phyloP scores from a whole-genome alignment of 1,140 invertebrate species.

The Camponotus vicinus region DNA sequence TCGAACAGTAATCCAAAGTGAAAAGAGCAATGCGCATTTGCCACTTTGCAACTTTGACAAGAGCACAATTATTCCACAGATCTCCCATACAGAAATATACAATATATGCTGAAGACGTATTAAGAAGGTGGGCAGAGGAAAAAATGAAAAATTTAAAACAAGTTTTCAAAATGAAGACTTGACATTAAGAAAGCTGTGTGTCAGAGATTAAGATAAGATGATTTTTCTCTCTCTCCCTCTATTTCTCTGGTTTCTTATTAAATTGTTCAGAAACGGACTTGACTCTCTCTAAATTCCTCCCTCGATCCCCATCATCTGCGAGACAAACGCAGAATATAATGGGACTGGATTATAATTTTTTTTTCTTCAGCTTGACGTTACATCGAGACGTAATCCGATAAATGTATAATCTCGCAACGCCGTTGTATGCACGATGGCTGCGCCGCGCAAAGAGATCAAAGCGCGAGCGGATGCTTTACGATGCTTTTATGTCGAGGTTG shows the following conservation, averaged over 20 bases:
- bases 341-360: slow-evolving; percentile 1
- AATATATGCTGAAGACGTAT: background rate
- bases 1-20: background rate
- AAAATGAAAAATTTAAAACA: background rate
- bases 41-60: background rate
- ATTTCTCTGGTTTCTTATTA: background rate
- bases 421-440: slow-evolving; percentile 25
- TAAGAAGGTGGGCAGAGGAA: background rate
- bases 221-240: background rate
- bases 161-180: background rate
- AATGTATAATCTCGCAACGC: slow-evolving; percentile 44
- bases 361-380: slow-evolving; percentile 20
- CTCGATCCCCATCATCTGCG: background rate
- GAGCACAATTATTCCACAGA: background rate
- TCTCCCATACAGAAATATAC: background rate
- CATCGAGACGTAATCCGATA: slow-evolving; percentile 44
- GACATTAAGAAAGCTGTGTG: background rate
- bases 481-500: slow-evolving; percentile 47
- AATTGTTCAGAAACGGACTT: background rate
- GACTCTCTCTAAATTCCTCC: background rate
- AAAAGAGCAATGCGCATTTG: background rate
- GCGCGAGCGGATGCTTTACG: slow-evolving; percentile 24
- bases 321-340: background rate
- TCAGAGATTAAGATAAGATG: background rate
- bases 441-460: slow-evolving; percentile 53